Percentiles rank a stretch among this genome's conserved stretches.
These are phyloP conservation scores for Linurgus olivaceus DNA, from an alignment of 2,797 vertebrate species.

Conservation along the genomic window DNA sequence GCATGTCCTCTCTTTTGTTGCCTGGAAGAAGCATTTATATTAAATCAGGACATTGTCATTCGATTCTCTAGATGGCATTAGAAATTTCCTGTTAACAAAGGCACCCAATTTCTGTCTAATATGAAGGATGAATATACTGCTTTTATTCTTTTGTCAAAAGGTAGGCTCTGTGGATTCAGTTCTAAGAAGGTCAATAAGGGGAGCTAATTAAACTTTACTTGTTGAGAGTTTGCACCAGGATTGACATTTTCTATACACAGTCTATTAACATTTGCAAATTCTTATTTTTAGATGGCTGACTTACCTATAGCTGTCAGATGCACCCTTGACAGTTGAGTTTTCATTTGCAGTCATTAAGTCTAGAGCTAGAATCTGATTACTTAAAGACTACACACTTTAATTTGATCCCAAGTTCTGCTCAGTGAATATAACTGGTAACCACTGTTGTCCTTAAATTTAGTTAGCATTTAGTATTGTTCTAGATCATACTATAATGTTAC, in stretches of 20 bases:
- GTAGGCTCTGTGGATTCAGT: not conserved
- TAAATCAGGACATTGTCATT: not conserved
- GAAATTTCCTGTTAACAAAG: not conserved
- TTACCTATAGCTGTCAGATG: conserved; percentile 1
- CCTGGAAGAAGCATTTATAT: not conserved
- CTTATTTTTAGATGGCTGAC: conserved; percentile 20
- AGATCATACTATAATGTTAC: not conserved
- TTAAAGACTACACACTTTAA: not conserved
- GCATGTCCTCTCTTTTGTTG: not conserved
- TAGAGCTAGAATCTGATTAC: not conserved
- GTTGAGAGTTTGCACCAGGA: conserved; percentile 21
- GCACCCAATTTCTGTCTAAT: not conserved
- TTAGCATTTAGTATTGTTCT: not conserved
- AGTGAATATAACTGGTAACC: not conserved
- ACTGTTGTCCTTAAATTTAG: not conserved
- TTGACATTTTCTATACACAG: conserved; percentile 40
- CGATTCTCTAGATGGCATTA: not conserved
- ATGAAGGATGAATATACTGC: not conserved
- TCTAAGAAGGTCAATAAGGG: conserved; percentile 39
- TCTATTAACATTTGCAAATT: conserved; percentile 46
- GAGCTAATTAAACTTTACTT: conserved; percentile 34
- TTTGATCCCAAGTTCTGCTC: not conserved
- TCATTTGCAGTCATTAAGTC: not conserved
- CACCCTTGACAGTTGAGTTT: conserved; percentile 14
- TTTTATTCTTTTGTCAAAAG: conserved; percentile 1